Evolutionary conservation across 1,140 invertebrate species (phyloP).

Genomic region (Drosophila leontia): DNA sequence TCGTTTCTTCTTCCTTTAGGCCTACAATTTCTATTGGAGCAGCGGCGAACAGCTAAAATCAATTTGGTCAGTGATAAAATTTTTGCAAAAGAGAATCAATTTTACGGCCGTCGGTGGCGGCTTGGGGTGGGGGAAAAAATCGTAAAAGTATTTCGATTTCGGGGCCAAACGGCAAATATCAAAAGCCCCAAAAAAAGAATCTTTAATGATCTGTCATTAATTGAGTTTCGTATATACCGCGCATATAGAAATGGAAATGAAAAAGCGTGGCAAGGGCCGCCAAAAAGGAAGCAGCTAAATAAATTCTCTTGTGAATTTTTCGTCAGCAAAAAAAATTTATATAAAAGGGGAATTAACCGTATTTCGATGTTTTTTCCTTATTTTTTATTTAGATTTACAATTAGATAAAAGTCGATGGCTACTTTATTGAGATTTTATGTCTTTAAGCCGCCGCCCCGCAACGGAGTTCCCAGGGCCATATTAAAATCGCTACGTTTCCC

Average conservation of each 20-base stretch:
- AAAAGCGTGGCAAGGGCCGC: conserved; percentile 67
- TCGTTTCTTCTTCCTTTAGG: conserved; percentile 51
- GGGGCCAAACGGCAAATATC: conserved; percentile 74
- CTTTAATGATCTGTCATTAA: conserved; percentile 81
- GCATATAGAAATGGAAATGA: conserved; percentile 73
- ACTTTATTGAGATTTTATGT: conserved; percentile 84
- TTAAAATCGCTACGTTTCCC: conserved; percentile 56
- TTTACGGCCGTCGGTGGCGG: conserved; percentile 49
- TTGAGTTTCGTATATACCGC: conserved; percentile 61
- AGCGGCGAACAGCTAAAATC: conserved; percentile 59
- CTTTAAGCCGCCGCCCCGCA: conserved; percentile 63
- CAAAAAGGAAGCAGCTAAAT: conserved; percentile 44
- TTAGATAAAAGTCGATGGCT: conserved; percentile 75
- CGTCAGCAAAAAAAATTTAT: conserved; percentile 25
- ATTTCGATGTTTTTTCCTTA: conserved; percentile 31
- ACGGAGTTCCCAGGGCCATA: conserved; percentile 62
- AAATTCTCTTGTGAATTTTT: conserved; percentile 59
- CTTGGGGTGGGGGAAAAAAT: conserved; percentile 47
- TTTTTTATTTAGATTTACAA: conserved; percentile 76
- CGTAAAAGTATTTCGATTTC: conserved; percentile 74
- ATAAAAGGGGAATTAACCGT: conserved; percentile 38
- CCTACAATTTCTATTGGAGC: conserved; percentile 68
- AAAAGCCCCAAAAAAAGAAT: conserved; percentile 63
- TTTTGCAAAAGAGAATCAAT: conserved; percentile 63
- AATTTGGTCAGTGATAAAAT: conserved; percentile 64